Evolutionary conservation across 1,140 invertebrate species (phyloP), one percentile per base, ranked within the genome.

Genomic region (Pygmarrhopalites habei): DNA sequence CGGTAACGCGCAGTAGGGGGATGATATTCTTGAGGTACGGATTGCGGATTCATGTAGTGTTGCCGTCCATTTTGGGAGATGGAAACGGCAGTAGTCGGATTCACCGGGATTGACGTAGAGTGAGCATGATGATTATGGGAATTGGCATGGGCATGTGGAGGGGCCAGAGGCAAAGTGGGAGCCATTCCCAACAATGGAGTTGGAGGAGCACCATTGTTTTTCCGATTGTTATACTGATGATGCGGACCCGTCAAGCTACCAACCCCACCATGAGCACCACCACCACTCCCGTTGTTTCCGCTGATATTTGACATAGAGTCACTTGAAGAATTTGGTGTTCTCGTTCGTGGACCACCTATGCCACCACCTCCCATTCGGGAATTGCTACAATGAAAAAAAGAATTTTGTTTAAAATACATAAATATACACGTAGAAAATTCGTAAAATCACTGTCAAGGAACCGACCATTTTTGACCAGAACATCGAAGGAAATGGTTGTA

Each of bases 241-340:
- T 64, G 62, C 2, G 29, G 59, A 29, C 28, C 25, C 5, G 51
- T 15, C 12, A 26, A 55, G 21, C 21, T 55, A 5, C 51, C 49
- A 52, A 63, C 64, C 55, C 58, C 64, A 12, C 59, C 41, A n/a
- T n/a, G n/a, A 62, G 59, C 64, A 62, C 67, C 59, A 77, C 72
- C 70, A 35, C 62, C 66, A n/a, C n/a, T n/a, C 52, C 35, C 66
- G 58, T 55, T 62, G 59, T 59, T 72, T 52, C 58, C 58, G 61
- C 47, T 60, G 59, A 58, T 67, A 44, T 51, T 43, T 58, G 35
- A 25, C 15, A 47, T 59, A 10, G 58, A 25, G 35, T 65, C 58
- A 49, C 57, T 57, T 4, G 29, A 46, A 19, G 58, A 46, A 39
- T 26, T 57, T 15, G 32, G 30, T 46, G 58, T 64, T 21, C 62